Conservation (phyloP, 1,140 invertebrate species). For the Drosophila willistoni region DNA sequence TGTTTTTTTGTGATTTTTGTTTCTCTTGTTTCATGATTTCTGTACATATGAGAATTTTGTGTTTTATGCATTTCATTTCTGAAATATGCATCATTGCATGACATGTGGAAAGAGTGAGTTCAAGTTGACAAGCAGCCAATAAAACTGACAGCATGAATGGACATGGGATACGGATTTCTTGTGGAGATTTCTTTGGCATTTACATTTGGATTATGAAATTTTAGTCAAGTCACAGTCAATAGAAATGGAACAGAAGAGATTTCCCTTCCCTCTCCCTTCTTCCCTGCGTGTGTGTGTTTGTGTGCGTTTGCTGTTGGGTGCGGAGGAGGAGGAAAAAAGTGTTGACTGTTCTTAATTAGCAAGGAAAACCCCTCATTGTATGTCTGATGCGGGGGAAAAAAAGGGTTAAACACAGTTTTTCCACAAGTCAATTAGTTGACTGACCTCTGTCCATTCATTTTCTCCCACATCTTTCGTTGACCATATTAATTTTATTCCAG, state of each 20-base stretch:
- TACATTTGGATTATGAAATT: constrained; percentile 68
- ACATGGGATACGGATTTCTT: constrained; percentile 44
- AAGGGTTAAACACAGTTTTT: constrained; percentile 37
- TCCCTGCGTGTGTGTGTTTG: constrained; percentile 3
- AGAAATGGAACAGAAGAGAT: constrained; percentile 2
- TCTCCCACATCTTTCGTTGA: constrained; percentile 33
- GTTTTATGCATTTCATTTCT: constrained; percentile 71
- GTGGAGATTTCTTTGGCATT: constrained; percentile 24
- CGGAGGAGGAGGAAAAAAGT: constrained; percentile 29
- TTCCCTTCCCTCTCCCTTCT: background rate
- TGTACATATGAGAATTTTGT: constrained; percentile 38
- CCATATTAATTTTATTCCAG: background rate
- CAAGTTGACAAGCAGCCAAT: constrained; percentile 76
- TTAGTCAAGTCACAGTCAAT: constrained; percentile 73
- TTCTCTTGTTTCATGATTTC: constrained; percentile 32
- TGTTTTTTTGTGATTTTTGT: constrained; percentile 30
- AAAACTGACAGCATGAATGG: constrained; percentile 81
- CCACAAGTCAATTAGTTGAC: constrained; percentile 51
- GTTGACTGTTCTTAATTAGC: constrained; percentile 60
- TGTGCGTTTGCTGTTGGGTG: background rate
- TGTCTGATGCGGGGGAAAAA: constrained; percentile 19
- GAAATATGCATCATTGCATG: constrained; percentile 71
- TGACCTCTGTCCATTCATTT: constrained; percentile 43
- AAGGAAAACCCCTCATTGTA: constrained; percentile 35
- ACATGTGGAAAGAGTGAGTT: constrained; percentile 77